Conservation (phyloP, 1,140 invertebrate genomes). For the Phenacoccus solenopsis region DNA sequence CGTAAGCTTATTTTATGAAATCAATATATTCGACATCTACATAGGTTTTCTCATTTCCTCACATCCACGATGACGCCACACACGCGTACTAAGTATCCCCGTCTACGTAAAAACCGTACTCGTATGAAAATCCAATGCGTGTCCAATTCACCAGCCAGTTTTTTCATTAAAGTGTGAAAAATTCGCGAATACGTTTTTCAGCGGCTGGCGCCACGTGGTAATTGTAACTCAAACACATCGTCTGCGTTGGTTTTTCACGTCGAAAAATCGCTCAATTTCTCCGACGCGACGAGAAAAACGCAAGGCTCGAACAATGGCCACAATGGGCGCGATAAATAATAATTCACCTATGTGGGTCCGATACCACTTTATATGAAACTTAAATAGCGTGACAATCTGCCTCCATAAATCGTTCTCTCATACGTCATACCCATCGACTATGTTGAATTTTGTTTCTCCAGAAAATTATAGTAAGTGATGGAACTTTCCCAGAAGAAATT, state of each 20-base stretch:
- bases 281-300: too few species aligned
- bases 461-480: too few species aligned
- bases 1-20: too few species aligned
- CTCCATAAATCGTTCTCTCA: too few species aligned
- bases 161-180: constrained; percentile 3
- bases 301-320: not conserved
- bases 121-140: not conserved
- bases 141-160: not conserved
- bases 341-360: not conserved
- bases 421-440: too few species aligned
- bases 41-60: too few species aligned
- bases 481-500: too few species aligned
- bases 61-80: too few species aligned
- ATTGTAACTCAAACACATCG: not conserved
- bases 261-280: not conserved
- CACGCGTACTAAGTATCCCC: too few species aligned
- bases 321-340: not conserved
- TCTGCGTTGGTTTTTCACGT: not conserved
- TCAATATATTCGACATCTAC: too few species aligned
- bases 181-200: not conserved
- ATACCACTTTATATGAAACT: not conserved
- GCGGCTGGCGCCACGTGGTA: not conserved
- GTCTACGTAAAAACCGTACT: not conserved
- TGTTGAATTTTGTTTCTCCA: too few species aligned
- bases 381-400: constrained; percentile 1